Evolutionary conservation across 2,797 vertebrate genomes (phyloP).

Genomic region (Clarias platycephalus): DNA sequence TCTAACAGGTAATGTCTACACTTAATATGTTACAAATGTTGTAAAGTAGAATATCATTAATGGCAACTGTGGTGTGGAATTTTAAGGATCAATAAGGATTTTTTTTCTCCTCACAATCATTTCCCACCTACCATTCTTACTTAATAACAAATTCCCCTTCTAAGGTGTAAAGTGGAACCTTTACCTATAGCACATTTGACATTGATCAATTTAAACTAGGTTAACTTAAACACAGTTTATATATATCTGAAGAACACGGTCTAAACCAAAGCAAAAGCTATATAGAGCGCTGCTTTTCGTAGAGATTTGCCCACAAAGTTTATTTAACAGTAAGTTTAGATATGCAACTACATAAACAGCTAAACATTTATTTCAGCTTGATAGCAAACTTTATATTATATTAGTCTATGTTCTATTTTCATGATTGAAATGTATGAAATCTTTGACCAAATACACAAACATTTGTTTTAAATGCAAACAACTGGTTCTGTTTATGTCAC

Average conservation of each 20-base stretch:
- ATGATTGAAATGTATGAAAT: neutral
- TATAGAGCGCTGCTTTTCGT: neutral
- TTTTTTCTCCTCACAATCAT: neutral
- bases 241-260: neutral
- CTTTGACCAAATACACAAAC: neutral
- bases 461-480: neutral
- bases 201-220: neutral
- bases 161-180: neutral
- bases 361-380: neutral
- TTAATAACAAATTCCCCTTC: neutral
- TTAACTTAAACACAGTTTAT: neutral
- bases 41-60: neutral
- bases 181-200: neutral
- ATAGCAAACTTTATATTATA: neutral
- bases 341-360: neutral
- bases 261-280: neutral
- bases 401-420: neutral
- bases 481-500: neutral
- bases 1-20: neutral
- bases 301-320: neutral
- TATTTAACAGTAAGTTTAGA: neutral
- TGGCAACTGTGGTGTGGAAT: constrained; percentile 6
- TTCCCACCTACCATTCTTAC: neutral
- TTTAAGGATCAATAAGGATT: neutral
- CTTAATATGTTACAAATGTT: neutral